A percentile compares a stretch with the other conserved stretches of the same genome.
Conservation (phyloP, 2,797 vertebrate genomes). For the Artibeus jamaicensis region DNA sequence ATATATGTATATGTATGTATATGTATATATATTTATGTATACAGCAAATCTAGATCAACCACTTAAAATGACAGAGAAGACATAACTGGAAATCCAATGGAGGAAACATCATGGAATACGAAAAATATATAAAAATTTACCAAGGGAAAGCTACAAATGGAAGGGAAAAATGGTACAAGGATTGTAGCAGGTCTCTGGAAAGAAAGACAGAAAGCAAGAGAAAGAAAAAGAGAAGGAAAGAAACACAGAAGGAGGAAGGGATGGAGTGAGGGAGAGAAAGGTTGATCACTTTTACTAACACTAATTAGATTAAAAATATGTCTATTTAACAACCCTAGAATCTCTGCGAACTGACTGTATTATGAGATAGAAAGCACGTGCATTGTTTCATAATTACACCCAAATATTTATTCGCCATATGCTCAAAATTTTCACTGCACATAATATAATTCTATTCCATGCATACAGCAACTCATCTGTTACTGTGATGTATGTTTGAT, state of each 20-base stretch:
- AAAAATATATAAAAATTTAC: neutral
- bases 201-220: neutral
- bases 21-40: neutral
- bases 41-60: neutral
- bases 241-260: neutral
- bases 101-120: neutral
- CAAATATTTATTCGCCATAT: conserved; percentile 18
- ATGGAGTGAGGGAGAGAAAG: neutral
- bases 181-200: neutral
- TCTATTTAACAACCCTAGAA: neutral
- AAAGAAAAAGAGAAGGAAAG: neutral
- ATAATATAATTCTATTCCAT: neutral
- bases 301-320: neutral
- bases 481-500: neutral
- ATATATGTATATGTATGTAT: neutral
- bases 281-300: neutral
- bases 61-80: neutral
- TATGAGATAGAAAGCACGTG: neutral
- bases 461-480: neutral
- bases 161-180: neutral
- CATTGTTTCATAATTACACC: neutral
- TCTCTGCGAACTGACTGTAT: neutral
- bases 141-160: neutral
- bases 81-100: neutral
- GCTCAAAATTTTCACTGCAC: neutral